Conservation (phyloP, 1,140 invertebrate genomes). For the Helicorthomorpha holstii region DNA sequence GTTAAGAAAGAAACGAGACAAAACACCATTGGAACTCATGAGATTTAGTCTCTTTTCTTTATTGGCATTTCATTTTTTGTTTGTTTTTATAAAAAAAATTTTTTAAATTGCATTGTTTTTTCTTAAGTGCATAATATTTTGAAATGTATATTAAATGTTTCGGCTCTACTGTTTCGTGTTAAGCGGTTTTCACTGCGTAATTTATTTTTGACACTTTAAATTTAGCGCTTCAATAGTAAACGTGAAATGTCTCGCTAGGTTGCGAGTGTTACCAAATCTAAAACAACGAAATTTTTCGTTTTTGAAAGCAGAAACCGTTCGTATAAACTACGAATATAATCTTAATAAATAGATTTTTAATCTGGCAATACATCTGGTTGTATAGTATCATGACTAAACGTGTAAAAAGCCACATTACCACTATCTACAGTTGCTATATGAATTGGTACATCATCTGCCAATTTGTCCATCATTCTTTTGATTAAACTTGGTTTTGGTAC, state of each 20-base stretch:
- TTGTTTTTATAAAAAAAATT: too few relatives aligned
- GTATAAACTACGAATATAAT: background rate
- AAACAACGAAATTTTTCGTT: background rate
- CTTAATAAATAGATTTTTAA: background rate
- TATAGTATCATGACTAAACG: constrained; percentile 14
- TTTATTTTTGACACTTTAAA: background rate
- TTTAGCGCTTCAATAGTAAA: background rate
- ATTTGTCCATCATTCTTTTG: constrained; percentile 5
- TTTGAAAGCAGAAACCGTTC: background rate
- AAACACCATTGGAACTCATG: too few relatives aligned
- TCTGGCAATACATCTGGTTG: constrained; percentile 4
- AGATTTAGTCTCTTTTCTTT: too few relatives aligned
- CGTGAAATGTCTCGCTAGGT: background rate
- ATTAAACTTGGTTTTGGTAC: constrained; percentile 13
- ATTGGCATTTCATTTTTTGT: too few relatives aligned
- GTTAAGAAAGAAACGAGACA: too few relatives aligned
- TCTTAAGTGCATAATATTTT: too few relatives aligned
- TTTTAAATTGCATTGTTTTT: too few relatives aligned
- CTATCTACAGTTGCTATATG: constrained; percentile 21
- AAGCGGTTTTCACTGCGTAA: too few relatives aligned
- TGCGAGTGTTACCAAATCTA: too few relatives aligned
- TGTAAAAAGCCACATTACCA: constrained; percentile 22
- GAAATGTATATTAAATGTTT: too few relatives aligned
- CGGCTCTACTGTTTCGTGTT: too few relatives aligned
- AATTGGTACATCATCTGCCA: constrained; percentile 16